These are phyloP conservation scores for Rambutsinella grinnellia DNA, from an alignment of 2,888 invertebrate species.

Conservation along the genomic window DNA sequence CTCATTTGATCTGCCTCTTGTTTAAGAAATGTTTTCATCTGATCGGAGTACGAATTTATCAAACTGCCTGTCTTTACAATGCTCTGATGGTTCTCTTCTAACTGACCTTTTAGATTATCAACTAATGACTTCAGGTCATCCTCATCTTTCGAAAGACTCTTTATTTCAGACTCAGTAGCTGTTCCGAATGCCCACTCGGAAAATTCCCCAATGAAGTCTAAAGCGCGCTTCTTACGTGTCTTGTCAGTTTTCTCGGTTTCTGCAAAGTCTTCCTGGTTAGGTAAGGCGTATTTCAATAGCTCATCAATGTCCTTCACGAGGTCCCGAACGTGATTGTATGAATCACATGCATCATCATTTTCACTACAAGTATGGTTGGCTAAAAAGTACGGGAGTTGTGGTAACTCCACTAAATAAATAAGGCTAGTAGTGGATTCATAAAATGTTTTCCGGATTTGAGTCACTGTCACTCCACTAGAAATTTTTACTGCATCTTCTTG, in stretches of 20 bases:
- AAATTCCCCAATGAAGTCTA: background rate
- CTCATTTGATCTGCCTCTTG: background rate
- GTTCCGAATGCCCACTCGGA: conserved; percentile 3
- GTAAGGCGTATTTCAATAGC: conserved; percentile 2
- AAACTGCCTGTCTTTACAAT: background rate
- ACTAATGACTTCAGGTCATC: background rate
- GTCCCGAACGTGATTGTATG: conserved; percentile 4
- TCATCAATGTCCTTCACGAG: background rate
- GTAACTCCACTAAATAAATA: conserved; percentile 6
- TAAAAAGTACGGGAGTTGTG: background rate
- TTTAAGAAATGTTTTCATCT: conserved; percentile 3
- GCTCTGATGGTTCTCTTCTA: background rate
- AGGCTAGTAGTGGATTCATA: conserved; percentile 9
- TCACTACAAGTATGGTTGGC: conserved; percentile 2
- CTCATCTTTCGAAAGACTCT: background rate
- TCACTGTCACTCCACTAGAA: conserved; percentile 2
- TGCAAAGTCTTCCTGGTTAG: background rate
- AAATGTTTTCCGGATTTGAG: background rate
- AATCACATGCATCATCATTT: conserved; percentile 2
- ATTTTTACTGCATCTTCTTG: background rate
- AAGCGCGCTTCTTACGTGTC: background rate
- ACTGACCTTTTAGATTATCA: conserved; percentile 8
- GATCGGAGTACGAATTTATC: background rate
- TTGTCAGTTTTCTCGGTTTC: background rate
- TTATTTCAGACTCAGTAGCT: background rate